Evolutionary conservation across 2,113 vertebrate species (phyloP), one percentile per base, ranked within the genome.

Genomic region (Ancistrus triradiatus): DNA sequence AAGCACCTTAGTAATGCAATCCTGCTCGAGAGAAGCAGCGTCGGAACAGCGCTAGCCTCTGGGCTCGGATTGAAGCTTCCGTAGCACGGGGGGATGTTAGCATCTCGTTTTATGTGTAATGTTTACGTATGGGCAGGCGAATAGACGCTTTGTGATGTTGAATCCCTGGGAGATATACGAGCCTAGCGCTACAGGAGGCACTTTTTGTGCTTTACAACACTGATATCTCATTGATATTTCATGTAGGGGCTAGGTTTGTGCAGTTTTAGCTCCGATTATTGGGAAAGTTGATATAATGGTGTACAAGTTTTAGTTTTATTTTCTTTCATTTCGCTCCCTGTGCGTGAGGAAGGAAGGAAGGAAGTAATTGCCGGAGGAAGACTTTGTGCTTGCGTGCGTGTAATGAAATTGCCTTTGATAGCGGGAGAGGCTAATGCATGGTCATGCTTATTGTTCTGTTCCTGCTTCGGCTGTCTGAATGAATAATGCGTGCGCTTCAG

Each of bases 371-470:
- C 31, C 63, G 7, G 55, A 9, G 15, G 40, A 38, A 60, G 60
- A 40, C 46, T 42, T 13, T 7, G 51, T 64, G 21, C 53, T 22
- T 52, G 25, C 38, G 51, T 56, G 46, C 22, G 59, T 19, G 11
- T 50, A 22, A 53, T 73, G 24, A 59, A 73, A 73, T 64, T 63
- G 37, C 22, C 43, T 73, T 64, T 73, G 58, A 73, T 65, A 65
- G 56, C 50, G 63, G 28, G 60, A 43, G 43, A 61, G 40, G 59
- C 49, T 60, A 68, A 72, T 50, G 57, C 55, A 60, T 55, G 42
- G 43, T 60, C 49, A 47, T 68, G 49, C 42, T 64, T 64, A 75
- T 72, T 72, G 55, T 72, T 70, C 55, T 61, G 61, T 68, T 71
- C 60, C 42, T 64, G 59, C 73, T 49, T 33, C 50, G 38, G 37